These are phyloP conservation scores for Matsumurasca onukii DNA, from an alignment of 1,140 invertebrate species.

Conservation along the genomic window DNA sequence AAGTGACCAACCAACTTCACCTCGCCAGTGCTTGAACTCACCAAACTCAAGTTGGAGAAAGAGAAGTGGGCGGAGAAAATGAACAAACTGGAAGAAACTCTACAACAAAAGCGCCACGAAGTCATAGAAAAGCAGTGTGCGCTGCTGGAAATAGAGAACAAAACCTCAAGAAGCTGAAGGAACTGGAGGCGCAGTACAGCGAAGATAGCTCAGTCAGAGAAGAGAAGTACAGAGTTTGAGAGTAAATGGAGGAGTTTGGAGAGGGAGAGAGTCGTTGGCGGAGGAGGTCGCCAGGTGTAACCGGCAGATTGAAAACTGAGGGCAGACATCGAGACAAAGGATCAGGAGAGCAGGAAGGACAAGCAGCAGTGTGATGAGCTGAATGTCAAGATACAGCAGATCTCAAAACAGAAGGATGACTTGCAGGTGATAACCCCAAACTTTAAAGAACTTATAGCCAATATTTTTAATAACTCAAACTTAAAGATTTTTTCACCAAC, in stretches of 20 bases:
- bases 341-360: not conserved
- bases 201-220: not conserved
- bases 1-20: slow-evolving; percentile 38
- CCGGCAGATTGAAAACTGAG: not conserved
- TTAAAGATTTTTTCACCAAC: no score
- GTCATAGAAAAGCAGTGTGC: slow-evolving; percentile 48
- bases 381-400: slow-evolving; percentile 9
- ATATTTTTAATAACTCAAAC: no score
- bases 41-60: slow-evolving; percentile 40
- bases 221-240: slow-evolving; percentile 8
- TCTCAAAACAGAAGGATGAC: slow-evolving; percentile 1
- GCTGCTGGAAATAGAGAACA: slow-evolving; percentile 39
- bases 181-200: not conserved
- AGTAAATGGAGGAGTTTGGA: not conserved
- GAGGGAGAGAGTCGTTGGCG: not conserved
- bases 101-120: slow-evolving; percentile 51
- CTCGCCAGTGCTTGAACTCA: slow-evolving; percentile 17
- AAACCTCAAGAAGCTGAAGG: not conserved
- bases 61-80: slow-evolving; percentile 52
- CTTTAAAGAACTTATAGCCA: no score
- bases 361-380: slow-evolving; percentile 9
- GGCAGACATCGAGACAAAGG: not conserved
- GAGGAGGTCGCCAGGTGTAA: not conserved
- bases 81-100: slow-evolving; percentile 49
- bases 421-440: slow-evolving; percentile 11